These are phyloP conservation scores for Meriones psammophilus DNA, from an alignment of 2,797 vertebrate genomes.

Conservation along the genomic window DNA sequence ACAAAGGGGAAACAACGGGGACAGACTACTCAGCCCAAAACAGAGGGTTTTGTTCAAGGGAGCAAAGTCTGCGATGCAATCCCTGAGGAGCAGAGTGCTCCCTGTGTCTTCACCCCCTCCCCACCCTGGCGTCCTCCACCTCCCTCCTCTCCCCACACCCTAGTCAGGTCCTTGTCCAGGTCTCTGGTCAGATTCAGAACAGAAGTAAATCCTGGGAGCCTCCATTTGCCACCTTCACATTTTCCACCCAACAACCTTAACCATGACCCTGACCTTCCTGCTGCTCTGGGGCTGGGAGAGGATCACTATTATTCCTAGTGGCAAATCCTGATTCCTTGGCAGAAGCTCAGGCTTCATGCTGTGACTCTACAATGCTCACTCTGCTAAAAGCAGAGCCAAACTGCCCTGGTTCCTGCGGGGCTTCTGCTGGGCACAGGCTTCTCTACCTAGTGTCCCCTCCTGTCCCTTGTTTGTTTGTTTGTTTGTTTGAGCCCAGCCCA, in stretches of 20 bases:
- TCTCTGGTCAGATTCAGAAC: slow-evolving; percentile 62
- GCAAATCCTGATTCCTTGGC: neutral
- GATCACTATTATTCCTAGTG: slow-evolving; percentile 6
- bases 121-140: slow-evolving; percentile 38
- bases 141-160: slow-evolving; percentile 40
- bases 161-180: slow-evolving; percentile 67
- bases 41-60: slow-evolving; percentile 79
- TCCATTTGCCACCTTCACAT: slow-evolving; percentile 45
- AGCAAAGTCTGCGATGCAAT: slow-evolving; percentile 74
- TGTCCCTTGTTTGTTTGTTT: neutral
- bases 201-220: slow-evolving; percentile 22
- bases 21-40: slow-evolving; percentile 73
- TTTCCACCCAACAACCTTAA: neutral
- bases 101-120: slow-evolving; percentile 71
- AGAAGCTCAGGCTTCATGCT: neutral
- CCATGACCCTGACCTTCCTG: slow-evolving; percentile 16
- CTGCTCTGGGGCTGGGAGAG: neutral
- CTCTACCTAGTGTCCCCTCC: neutral
- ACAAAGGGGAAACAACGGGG: neutral
- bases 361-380: neutral
- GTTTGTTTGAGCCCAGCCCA: neutral
- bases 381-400: slow-evolving; percentile 39
- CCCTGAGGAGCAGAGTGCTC: slow-evolving; percentile 78
- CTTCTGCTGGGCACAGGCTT: neutral
- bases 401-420: no score